Evolutionary conservation across 1,140 invertebrate species (phyloP), one percentile per base, ranked within the genome.

Genomic region (Nylanderia fulva): DNA sequence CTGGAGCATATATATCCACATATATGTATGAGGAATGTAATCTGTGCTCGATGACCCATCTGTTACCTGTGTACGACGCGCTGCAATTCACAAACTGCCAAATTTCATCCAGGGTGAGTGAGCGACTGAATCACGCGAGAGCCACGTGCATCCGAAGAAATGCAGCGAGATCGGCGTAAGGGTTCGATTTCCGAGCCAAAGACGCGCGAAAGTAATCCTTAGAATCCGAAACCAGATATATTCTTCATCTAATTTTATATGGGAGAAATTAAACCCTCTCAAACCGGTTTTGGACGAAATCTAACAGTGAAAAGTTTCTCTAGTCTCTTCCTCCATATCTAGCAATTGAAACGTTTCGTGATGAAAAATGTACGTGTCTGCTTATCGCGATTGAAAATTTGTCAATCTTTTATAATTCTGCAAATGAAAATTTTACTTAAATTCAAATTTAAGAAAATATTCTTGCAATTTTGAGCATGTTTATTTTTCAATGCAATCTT

Each of bases 1-100:
- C 93, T 6, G 8, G 4, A 68, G 92, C 88, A 89, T 80, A 7
- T 45, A 74, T 45, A 84, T 36, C 69, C 42, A 75, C 84, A 86
- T 72, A 86, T 64, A 69, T 64, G 87, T 29, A 80, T 88, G 87
- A 93, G 93, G 92, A 94, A 94, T 94, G 94, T 94, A 93, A 94
- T 93, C 93, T 91, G 89, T 87, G 84, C 89, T 85, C 88, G 86
- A 90, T 90, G 85, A 90, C 85, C 80, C 79, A 90, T 86, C 64
- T 36, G 89, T 75, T 90, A 83, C 87, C 88, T 64, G 85, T 91
- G 69, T 92, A 91, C 87, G 84, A 90, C 88, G 80, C 89, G 85
- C 80, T 86, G 36, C 86, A 88, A 86, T 86, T 71, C 18, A 48
- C 45, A 71, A 15, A 85, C 27, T 63, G 15, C 71, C 36, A 2